Evolutionary conservation across 2,888 invertebrate species (phyloP), one percentile per base, ranked within the genome.

Genomic region (Calliphora vomitoria): DNA sequence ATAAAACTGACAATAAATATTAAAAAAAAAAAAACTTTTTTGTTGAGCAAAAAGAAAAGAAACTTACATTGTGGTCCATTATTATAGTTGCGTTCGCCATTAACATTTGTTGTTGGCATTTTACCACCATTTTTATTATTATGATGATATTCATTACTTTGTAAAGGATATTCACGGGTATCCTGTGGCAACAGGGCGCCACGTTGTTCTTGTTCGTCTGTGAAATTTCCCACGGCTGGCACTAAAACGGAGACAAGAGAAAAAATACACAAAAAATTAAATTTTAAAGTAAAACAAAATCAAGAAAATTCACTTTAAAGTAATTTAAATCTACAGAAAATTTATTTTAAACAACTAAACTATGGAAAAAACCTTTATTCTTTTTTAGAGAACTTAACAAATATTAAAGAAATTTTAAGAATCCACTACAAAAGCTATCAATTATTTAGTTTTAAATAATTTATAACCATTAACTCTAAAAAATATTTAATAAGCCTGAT

Each of bases 101-200:
- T 90, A 87, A 82, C 64, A 85, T 82, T 85, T 87, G 88, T 89
- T 90, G 75, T 89, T 90, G 74, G 74, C 81, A 88, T 88, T 76
- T 87, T 89, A 69, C 82, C 89, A 84, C 89, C 90, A 84, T 92
- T 90, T 88, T 88, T 92, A 90, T 92, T 91, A 95, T 93, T 96
- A 95, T 92, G 94, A 94, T 91, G 94, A 90, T 94, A 91, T 93
- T 96, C 96, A 93, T 96, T 96, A 90, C 96, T 94, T 93, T 96
- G 96, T 90, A 96, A 94, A 87, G 96, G 95, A 94, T 95, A 95
- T 93, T 96, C 96, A 90, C 94, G 94, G 89, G 94, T 94, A 89
- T 94, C 94, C 90, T 93, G 94, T 81, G 94, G 93, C 90, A 91
- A 89, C 82, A 91, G 91, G 41, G 92, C 90, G 38, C 92, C 90